phyloP scores from a whole-genome alignment of 2,797 vertebrate species.

The Coregonus sp. region DNA sequence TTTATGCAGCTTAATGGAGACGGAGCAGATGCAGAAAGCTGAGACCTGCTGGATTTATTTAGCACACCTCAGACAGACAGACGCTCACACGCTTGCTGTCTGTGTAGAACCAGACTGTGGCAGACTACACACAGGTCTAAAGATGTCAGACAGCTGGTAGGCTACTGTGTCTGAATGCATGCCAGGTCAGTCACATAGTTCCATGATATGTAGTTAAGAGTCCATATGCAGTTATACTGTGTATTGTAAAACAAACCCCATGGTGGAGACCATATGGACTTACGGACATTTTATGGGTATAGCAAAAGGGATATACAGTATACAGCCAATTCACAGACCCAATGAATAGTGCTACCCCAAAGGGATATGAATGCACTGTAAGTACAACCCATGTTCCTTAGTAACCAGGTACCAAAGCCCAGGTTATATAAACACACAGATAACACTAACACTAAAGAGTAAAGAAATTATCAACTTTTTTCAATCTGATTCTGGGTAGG shows the following conservation, averaged over 20 bases:
- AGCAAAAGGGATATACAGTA: background rate
- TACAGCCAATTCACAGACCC: too few relatives aligned
- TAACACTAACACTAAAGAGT: too few relatives aligned
- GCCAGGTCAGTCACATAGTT: background rate
- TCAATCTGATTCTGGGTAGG: too few relatives aligned
- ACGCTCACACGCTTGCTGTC: constrained; percentile 36
- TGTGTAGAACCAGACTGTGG: background rate
- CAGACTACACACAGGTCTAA: background rate
- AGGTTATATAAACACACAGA: too few relatives aligned
- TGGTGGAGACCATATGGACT: background rate
- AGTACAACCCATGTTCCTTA: too few relatives aligned
- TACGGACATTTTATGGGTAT: background rate
- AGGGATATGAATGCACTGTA: too few relatives aligned
- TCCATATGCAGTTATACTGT: background rate
- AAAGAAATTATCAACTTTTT: too few relatives aligned
- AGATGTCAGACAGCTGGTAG: constrained; percentile 6
- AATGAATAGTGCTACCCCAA: too few relatives aligned
- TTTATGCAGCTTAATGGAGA: constrained; percentile 68
- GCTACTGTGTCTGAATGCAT: background rate
- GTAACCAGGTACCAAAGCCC: too few relatives aligned
- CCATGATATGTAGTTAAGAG: background rate
- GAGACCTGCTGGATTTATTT: constrained; percentile 42
- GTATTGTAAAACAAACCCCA: background rate
- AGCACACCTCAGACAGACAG: constrained; percentile 6
- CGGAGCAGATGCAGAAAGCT: constrained; percentile 61